A percentile compares a stretch with the other conserved stretches of the same genome.
These are phyloP conservation scores for Mycteria americana DNA, from an alignment of 2,797 vertebrate species.

Conservation along the genomic window DNA sequence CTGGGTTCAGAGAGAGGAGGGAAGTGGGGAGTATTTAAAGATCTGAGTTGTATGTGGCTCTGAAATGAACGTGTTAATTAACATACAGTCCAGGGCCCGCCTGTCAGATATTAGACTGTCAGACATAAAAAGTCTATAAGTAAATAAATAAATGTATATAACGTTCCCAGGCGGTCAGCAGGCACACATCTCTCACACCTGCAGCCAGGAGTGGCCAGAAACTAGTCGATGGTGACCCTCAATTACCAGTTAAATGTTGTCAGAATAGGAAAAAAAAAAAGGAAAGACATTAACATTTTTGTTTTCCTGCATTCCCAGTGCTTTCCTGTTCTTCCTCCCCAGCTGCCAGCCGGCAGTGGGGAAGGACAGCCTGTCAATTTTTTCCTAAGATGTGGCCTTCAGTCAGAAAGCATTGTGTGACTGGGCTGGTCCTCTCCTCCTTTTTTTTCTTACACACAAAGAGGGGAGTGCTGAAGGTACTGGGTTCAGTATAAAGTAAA, in stretches of 20 bases:
- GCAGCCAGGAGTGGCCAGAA: neutral
- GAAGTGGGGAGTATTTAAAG: neutral
- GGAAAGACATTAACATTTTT: neutral
- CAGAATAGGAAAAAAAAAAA: neutral
- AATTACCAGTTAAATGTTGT: neutral
- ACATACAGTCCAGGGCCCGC: neutral
- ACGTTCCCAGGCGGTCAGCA: neutral
- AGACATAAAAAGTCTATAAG: neutral
- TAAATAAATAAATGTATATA: neutral
- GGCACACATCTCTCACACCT: neutral
- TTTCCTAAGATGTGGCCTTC: constrained; percentile 16
- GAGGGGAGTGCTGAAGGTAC: neutral
- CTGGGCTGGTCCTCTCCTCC: neutral
- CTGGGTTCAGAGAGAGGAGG: neutral
- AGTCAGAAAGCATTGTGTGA: neutral
- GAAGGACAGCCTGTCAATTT: neutral
- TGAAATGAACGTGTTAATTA: neutral
- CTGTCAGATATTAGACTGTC: neutral
- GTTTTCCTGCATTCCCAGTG: constrained; percentile 29
- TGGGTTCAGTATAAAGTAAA: neutral
- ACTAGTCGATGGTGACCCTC: neutral
- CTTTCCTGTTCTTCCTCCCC: constrained; percentile 32
- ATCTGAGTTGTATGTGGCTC: neutral
- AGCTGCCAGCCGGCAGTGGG: neutral
- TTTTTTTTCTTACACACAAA: neutral